Conservation (phyloP, 1,140 invertebrate genomes). For the Aphelenchoides avenae region DNA sequence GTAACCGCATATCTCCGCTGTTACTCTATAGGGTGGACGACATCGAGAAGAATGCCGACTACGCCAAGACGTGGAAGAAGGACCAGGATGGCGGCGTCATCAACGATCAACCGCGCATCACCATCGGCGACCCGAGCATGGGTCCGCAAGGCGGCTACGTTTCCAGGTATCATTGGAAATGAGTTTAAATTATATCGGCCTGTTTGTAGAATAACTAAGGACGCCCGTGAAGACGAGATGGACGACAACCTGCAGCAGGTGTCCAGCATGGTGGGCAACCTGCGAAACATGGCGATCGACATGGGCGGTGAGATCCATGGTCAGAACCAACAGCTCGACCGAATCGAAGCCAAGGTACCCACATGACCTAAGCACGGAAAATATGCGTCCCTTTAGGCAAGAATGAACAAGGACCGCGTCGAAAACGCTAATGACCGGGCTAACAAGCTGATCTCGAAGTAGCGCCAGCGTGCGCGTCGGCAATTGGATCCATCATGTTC, state of each 20-base stretch:
- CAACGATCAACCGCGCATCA: constrained; percentile 88
- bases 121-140: constrained; percentile 85
- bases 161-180: no score
- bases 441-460: constrained; percentile 64
- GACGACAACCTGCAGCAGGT: constrained; percentile 64
- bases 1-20: neutral
- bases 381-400: constrained; percentile 61
- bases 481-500: no score
- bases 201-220: constrained; percentile 65
- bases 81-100: constrained; percentile 97
- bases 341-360: constrained; percentile 89
- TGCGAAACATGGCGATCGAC: constrained; percentile 98
- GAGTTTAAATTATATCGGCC: no score
- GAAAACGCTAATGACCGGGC: constrained; percentile 67
- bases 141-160: constrained; percentile 87
- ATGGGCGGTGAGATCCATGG: constrained; percentile 87
- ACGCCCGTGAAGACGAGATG: constrained; percentile 68
- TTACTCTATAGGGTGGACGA: constrained; percentile 66
- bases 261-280: constrained; percentile 85
- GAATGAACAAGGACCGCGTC: constrained; percentile 66
- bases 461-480: no score
- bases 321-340: constrained; percentile 91
- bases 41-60: constrained; percentile 80
- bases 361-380: constrained; percentile 1
- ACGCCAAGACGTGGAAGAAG: constrained; percentile 89